Conservation (phyloP, 2,797 vertebrate genomes). For the Echeneis naucrates region DNA sequence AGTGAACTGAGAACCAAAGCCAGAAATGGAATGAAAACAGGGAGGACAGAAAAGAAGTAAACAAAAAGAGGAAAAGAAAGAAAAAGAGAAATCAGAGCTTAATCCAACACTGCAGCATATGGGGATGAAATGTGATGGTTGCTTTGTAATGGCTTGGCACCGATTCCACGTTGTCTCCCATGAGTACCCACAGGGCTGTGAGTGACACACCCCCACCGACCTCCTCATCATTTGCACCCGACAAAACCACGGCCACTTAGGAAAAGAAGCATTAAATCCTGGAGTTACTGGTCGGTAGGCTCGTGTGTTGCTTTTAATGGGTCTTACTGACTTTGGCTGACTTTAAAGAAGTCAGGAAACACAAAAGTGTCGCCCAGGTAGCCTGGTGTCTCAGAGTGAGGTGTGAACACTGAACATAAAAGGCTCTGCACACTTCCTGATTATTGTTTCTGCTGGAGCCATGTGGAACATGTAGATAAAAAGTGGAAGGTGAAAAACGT, state of each 20-base stretch:
- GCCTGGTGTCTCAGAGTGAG: background rate
- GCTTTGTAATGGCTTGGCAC: slow-evolving; percentile 33
- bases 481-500: background rate
- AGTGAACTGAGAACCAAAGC: background rate
- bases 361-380: background rate
- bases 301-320: slow-evolving; percentile 15
- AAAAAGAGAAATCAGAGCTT: background rate
- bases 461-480: background rate
- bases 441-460: background rate
- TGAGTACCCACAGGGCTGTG: slow-evolving; percentile 19
- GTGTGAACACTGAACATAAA: background rate
- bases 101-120: slow-evolving; percentile 32
- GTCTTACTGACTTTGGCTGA: slow-evolving; percentile 24
- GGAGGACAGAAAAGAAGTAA: background rate
- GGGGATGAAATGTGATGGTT: slow-evolving; percentile 64
- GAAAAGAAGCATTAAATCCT: slow-evolving; percentile 59
- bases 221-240: slow-evolving; percentile 44
- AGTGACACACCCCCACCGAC: slow-evolving; percentile 38
- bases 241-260: slow-evolving; percentile 65
- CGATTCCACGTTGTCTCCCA: slow-evolving; percentile 1
- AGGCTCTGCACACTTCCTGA: background rate
- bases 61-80: background rate
- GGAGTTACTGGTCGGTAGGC: slow-evolving; percentile 35
- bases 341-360: slow-evolving; percentile 22
- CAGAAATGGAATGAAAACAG: background rate